These are phyloP conservation scores for Latrodectus hesperus DNA, from an alignment of 2,888 invertebrate genomes.

Conservation along the genomic window DNA sequence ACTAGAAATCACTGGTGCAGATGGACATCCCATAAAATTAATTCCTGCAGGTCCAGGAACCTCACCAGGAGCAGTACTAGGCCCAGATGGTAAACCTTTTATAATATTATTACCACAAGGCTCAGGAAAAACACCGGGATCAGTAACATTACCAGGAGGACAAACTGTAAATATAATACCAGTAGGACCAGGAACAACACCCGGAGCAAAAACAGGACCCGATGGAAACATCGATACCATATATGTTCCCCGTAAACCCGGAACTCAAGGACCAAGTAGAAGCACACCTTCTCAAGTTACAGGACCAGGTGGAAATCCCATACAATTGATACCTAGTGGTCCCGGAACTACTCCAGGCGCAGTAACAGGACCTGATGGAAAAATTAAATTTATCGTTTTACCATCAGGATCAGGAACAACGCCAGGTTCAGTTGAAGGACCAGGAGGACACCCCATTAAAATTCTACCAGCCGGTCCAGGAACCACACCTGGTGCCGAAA, in stretches of 20 bases:
- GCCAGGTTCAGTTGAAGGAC: background rate
- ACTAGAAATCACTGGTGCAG: background rate
- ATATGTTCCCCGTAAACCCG: no score
- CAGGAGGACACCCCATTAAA: background rate
- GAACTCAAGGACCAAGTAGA: background rate
- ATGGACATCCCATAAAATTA: background rate
- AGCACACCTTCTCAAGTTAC: slow-evolving; percentile 19
- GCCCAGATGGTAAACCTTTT: background rate
- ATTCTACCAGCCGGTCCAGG: background rate
- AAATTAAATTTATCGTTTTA: background rate
- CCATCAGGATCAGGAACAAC: background rate
- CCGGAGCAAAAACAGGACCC: background rate
- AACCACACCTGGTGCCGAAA: background rate
- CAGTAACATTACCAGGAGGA: background rate
- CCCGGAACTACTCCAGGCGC: background rate
- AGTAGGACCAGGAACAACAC: background rate
- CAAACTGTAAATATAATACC: background rate
- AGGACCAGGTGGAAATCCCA: background rate
- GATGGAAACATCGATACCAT: no score
- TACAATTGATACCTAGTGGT: background rate
- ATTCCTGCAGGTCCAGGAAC: background rate
- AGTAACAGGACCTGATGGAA: background rate
- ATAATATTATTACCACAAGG: background rate
- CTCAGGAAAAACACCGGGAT: background rate
- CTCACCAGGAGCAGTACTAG: slow-evolving; percentile 3